These are phyloP conservation scores for Benthosema pterotum DNA, from an alignment of 2,797 vertebrate species.

Conservation along the genomic window DNA sequence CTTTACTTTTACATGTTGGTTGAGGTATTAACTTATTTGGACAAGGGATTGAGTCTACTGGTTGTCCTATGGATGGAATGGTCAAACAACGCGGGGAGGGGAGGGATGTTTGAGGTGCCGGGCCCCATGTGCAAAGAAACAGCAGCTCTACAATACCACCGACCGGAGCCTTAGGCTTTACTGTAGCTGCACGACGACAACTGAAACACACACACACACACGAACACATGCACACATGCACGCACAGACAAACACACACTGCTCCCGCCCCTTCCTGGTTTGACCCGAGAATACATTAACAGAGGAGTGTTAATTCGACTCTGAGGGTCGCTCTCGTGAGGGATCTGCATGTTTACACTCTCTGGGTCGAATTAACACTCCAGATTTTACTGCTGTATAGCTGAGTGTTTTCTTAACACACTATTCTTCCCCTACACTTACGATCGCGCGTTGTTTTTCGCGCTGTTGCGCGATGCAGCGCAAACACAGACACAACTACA, in stretches of 20 bases:
- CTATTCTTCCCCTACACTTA: constrained; percentile 2
- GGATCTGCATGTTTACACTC: no score
- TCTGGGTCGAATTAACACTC: no score
- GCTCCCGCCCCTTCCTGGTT: constrained; percentile 5
- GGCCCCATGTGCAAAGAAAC: constrained; percentile 57
- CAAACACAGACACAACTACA: constrained; percentile 25
- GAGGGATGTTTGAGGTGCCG: constrained; percentile 64
- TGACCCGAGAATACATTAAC: no score
- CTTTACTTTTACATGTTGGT: constrained; percentile 76
- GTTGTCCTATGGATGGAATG: constrained; percentile 67
- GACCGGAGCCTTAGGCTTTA: constrained; percentile 19
- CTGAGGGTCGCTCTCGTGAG: no score
- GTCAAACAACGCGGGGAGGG: constrained; percentile 54
- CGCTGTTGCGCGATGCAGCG: constrained; percentile 14
- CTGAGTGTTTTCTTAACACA: background rate
- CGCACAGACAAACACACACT: background rate
- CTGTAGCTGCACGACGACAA: constrained; percentile 30
- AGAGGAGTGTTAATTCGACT: no score
- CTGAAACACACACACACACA: constrained; percentile 23
- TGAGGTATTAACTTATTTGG: constrained; percentile 76
- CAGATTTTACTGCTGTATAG: background rate
- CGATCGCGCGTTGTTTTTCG: constrained; percentile 31
- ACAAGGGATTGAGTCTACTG: constrained; percentile 66
- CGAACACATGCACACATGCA: background rate
- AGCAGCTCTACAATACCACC: constrained; percentile 36